Evolutionary conservation across 2,888 invertebrate genomes (phyloP), one percentile per base, ranked within the genome.

Genomic region (Hydrotaea cyrtoneurina): DNA sequence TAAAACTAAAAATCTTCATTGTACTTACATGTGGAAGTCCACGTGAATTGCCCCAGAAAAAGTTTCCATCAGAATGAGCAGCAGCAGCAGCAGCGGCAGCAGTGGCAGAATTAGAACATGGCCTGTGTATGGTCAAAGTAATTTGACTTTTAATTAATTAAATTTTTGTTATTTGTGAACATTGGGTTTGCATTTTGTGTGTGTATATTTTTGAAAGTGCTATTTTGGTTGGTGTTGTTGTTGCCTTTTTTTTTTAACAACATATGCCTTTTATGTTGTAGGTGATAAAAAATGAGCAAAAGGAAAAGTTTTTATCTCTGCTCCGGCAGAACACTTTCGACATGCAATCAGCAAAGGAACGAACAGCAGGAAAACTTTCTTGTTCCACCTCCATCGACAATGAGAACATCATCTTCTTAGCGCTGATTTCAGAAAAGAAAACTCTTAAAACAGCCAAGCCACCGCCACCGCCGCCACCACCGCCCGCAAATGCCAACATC

Each of bases 101-200:
- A n/a, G n/a, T n/a, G n/a, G n/a, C n/a, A n/a, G n/a, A n/a, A n/a
- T n/a, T n/a, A n/a, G 31, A 31, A 31, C 31, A 31, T 4, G 39
- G 39, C 13, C 39, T 39, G 39, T 10, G 11, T 8, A 19, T 79
- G 85, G 85, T 85, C 82, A 85, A 85, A 82, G 82, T 85, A 85
- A 85, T 85, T 85, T 82, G 76, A 76, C 82, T 85, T 85, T 85
- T 82, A 85, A 85, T 82, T 82, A 85, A 82, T 85, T 85, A 23
- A 69, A 69, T 64, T 62, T 59, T 69, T 64, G 69, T 39, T 69
- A 71, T 55, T 74, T 78, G 31, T 76, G 46, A 46, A 26, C 53
- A 76, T 39, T 69, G 69, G 7, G 0, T 43, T 11, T 62, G 46
- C n/a, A 31, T 11, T 64, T 3, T 64, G 64, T 17, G 36, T 17